Evolutionary conservation across 2,888 invertebrate genomes (phyloP).

Genomic region (Rapana venosa): DNA sequence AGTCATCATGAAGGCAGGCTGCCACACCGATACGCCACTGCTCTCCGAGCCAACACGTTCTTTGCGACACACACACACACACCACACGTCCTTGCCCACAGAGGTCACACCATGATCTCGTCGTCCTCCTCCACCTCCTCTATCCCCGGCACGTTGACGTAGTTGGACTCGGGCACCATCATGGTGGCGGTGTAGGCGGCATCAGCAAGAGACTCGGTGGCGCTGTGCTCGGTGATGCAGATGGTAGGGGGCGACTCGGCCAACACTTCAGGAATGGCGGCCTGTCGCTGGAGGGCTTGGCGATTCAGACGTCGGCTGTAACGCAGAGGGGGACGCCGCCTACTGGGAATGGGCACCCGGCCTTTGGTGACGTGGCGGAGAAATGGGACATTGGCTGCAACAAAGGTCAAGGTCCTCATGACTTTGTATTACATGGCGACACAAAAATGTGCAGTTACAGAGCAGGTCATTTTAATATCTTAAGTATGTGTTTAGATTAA

Average conservation of each 20-base stretch:
- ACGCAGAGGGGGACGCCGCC: slow-evolving; percentile 54
- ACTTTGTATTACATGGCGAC: background rate
- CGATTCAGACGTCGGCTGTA: slow-evolving; percentile 32
- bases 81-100: background rate
- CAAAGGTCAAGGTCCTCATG: background rate
- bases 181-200: slow-evolving; percentile 15
- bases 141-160: slow-evolving; percentile 45
- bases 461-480: too few species aligned
- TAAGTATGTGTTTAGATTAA: too few species aligned
- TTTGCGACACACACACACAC: too few species aligned
- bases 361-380: slow-evolving; percentile 66
- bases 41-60: too few species aligned
- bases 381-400: slow-evolving; percentile 66
- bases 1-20: too few species aligned
- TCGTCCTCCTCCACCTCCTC: slow-evolving; percentile 52
- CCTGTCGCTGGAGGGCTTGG: background rate
- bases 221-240: slow-evolving; percentile 20
- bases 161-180: slow-evolving; percentile 44
- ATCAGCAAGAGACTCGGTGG: background rate
- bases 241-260: slow-evolving; percentile 35
- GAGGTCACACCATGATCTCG: slow-evolving; percentile 56
- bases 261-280: slow-evolving; percentile 44
- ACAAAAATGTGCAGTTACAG: too few species aligned
- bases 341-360: slow-evolving; percentile 56
- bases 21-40: too few species aligned